These are phyloP conservation scores for Mola mola DNA, from an alignment of 2,113 vertebrate genomes.

Conservation along the genomic window DNA sequence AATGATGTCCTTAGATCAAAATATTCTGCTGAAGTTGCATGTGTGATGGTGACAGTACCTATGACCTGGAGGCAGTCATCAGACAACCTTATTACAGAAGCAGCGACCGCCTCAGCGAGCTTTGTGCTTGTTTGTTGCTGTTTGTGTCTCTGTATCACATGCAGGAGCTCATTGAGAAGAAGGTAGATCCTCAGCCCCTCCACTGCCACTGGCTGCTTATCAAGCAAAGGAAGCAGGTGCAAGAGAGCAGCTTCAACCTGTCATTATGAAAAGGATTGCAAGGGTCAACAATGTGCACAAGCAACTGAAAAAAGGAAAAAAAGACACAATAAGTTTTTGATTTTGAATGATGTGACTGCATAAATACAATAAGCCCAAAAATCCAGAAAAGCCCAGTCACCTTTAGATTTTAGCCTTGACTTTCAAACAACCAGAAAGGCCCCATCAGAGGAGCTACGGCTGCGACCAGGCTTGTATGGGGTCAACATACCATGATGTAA, in stretches of 20 bases:
- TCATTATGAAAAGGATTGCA: not conserved
- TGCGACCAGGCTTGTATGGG: no score
- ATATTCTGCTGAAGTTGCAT: not conserved
- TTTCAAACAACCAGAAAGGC: no score
- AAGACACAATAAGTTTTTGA: no score
- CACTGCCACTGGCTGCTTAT: slow-evolving; percentile 27
- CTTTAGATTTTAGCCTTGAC: no score
- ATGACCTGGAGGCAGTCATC: slow-evolving; percentile 51
- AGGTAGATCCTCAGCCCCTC: slow-evolving; percentile 68
- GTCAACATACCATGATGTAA: no score
- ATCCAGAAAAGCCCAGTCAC: no score
- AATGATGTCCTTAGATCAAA: no score
- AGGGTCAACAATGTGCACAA: not conserved
- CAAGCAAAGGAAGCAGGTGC: slow-evolving; percentile 32
- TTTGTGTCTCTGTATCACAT: slow-evolving; percentile 18
- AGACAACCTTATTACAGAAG: slow-evolving; percentile 42
- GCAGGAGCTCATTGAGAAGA: slow-evolving; percentile 65
- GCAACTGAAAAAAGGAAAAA: no score
- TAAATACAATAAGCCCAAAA: no score
- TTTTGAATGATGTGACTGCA: no score
- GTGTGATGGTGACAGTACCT: slow-evolving; percentile 35
- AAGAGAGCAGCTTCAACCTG: slow-evolving; percentile 48
- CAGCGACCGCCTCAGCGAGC: slow-evolving; percentile 40
- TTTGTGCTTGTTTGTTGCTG: not conserved
- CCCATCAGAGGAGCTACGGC: no score